Evolutionary conservation across 1,140 invertebrate species (phyloP).

Genomic region (Euwallacea fornicatus): DNA sequence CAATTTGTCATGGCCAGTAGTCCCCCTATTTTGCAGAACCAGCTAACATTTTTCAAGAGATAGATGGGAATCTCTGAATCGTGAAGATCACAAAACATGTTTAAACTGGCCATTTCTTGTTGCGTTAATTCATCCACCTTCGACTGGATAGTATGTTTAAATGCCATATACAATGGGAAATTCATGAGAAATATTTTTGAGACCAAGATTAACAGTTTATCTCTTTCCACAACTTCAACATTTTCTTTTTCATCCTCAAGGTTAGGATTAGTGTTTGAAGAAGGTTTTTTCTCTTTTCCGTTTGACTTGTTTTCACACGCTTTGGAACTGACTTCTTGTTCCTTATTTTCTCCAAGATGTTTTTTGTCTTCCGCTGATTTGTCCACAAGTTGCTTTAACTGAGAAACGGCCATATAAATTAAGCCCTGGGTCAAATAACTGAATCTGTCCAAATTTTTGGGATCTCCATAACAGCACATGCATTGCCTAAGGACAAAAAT

Average conservation of each 20-base stretch:
- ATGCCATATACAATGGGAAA: constrained; percentile 90
- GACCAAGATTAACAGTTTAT: constrained; percentile 75
- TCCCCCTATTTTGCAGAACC: constrained; percentile 88
- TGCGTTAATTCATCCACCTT: constrained; percentile 76
- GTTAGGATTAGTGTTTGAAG: constrained; percentile 22
- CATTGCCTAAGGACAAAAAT: constrained; percentile 67
- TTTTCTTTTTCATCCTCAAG: constrained; percentile 46
- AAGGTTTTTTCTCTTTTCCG: constrained; percentile 37
- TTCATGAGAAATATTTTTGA: constrained; percentile 83
- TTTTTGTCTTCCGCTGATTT: constrained; percentile 38
- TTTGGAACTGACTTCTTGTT: neutral
- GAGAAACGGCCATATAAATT: constrained; percentile 71
- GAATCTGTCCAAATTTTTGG: constrained; percentile 87
- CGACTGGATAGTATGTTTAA: constrained; percentile 79
- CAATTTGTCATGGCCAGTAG: constrained; percentile 82
- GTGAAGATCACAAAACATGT: constrained; percentile 86
- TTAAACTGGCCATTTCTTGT: constrained; percentile 75
- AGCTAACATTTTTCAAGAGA: constrained; percentile 83
- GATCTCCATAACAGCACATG: constrained; percentile 88
- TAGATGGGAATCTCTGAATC: constrained; percentile 91
- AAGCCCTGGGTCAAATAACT: constrained; percentile 83
- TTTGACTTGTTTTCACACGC: constrained; percentile 20
- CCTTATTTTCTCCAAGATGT: neutral
- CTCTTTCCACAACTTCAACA: constrained; percentile 63
- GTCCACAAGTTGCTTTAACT: constrained; percentile 70